Percentiles rank a stretch among this genome's conserved stretches.
Evolutionary conservation across 1,140 invertebrate genomes (phyloP).

Genomic region (Drosophila serrata): DNA sequence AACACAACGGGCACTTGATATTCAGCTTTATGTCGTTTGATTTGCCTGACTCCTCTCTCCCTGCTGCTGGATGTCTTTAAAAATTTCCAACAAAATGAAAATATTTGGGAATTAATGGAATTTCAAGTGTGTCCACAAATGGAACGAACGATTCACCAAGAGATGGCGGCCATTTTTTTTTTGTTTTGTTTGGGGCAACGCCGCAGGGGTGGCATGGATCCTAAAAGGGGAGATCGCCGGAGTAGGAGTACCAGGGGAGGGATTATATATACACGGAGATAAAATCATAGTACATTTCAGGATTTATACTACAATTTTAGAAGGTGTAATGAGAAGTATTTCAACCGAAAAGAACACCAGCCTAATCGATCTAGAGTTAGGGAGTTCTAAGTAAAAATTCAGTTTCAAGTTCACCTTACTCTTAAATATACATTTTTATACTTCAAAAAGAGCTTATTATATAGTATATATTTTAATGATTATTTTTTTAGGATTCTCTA

Average conservation of each 20-base stretch:
- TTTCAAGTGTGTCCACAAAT: conserved; percentile 83
- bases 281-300: neutral
- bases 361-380: too few relatives aligned
- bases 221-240: conserved; percentile 5
- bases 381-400: too few relatives aligned
- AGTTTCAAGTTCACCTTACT: too few relatives aligned
- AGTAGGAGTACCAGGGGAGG: neutral
- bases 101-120: conserved; percentile 82
- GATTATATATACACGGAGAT: neutral
- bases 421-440: too few relatives aligned
- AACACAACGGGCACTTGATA: conserved; percentile 44
- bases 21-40: conserved; percentile 33
- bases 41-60: conserved; percentile 17
- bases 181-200: conserved; percentile 7
- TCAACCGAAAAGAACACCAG: too few relatives aligned
- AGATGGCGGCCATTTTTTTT: conserved; percentile 16
- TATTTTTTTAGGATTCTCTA: neutral
- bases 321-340: too few relatives aligned
- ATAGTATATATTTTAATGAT: neutral
- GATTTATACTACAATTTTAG: too few relatives aligned
- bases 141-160: conserved; percentile 62
- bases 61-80: conserved; percentile 14
- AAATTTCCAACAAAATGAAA: conserved; percentile 50
- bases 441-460: neutral
- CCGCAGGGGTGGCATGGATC: conserved; percentile 7